Percentiles rank a stretch among this genome's conserved stretches.
phyloP scores from a whole-genome alignment of 2,113 vertebrate species.

The Carettochelys insculpta region DNA sequence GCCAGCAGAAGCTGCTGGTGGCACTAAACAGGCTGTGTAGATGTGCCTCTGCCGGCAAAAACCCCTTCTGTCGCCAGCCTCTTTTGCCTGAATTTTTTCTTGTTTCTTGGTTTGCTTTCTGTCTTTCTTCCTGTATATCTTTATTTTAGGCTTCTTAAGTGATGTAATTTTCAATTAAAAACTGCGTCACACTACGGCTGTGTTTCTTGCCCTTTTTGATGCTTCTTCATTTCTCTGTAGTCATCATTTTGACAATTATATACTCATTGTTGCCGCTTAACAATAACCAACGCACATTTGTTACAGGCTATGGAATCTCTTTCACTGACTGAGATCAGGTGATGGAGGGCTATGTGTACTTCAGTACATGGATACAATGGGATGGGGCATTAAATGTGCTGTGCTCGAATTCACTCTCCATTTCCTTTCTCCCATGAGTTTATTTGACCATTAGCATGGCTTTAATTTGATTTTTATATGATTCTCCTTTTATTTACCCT shows the following conservation, averaged over 20 bases:
- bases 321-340: slow-evolving; percentile 9
- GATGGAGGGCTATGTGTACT: not conserved
- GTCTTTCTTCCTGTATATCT: not conserved
- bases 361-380: not conserved
- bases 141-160: not conserved
- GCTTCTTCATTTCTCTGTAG: not conserved
- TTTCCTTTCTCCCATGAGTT: not conserved
- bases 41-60: no score
- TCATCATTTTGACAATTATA: not conserved
- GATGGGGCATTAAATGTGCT: not conserved
- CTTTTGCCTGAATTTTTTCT: no score
- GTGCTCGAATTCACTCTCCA: not conserved
- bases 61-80: no score
- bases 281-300: not conserved
- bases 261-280: not conserved
- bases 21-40: no score
- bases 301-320: not conserved
- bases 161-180: not conserved
- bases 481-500: not conserved
- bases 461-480: not conserved
- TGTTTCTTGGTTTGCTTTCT: not conserved
- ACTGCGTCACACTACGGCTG: not conserved
- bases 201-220: not conserved
- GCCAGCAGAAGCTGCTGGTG: no score
- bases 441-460: not conserved